Evolutionary conservation across 1,140 invertebrate genomes (phyloP).

Genomic region (Goniozus legneri): DNA sequence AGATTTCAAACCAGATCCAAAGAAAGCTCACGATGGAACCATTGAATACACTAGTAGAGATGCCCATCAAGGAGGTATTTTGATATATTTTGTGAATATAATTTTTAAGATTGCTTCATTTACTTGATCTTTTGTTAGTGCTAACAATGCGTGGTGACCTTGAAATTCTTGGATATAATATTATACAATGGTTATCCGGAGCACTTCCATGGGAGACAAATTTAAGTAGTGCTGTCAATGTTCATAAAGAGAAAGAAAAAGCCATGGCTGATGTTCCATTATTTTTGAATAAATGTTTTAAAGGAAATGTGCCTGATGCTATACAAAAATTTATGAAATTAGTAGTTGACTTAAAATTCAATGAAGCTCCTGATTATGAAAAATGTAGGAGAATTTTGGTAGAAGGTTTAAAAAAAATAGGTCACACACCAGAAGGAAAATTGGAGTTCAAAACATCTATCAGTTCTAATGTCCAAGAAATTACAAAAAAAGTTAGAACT

Average conservation of each 20-base stretch:
- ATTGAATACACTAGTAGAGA: conserved; percentile 93
- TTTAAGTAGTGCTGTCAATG: conserved; percentile 61
- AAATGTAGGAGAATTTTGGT: conserved; percentile 41
- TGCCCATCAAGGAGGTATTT: conserved; percentile 75
- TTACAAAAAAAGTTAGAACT: conserved; percentile 2
- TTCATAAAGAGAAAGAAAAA: conserved; percentile 71
- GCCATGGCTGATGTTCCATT: conserved; percentile 63
- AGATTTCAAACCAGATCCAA: conserved; percentile 81
- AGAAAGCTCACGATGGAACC: conserved; percentile 92
- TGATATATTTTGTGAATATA: conserved; percentile 5
- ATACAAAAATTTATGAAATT: conserved; percentile 36
- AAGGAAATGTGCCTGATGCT: conserved; percentile 48
- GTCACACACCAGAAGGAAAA: conserved; percentile 35
- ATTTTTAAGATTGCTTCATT: conserved; percentile 1
- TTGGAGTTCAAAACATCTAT: conserved; percentile 32
- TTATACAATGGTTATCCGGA: conserved; percentile 85
- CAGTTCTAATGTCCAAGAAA: background rate
- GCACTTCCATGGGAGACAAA: conserved; percentile 79
- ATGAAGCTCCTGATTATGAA: conserved; percentile 42
- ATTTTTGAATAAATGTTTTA: conserved; percentile 63
- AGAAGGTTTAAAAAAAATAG: conserved; percentile 38
- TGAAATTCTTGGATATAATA: conserved; percentile 89
- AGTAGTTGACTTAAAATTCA: conserved; percentile 34
- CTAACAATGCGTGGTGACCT: conserved; percentile 83
- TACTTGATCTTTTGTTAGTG: conserved; percentile 53